Evolutionary conservation across 2,888 invertebrate species (phyloP), one percentile per base, ranked within the genome.

Genomic region (Chrysina gloriosa): DNA sequence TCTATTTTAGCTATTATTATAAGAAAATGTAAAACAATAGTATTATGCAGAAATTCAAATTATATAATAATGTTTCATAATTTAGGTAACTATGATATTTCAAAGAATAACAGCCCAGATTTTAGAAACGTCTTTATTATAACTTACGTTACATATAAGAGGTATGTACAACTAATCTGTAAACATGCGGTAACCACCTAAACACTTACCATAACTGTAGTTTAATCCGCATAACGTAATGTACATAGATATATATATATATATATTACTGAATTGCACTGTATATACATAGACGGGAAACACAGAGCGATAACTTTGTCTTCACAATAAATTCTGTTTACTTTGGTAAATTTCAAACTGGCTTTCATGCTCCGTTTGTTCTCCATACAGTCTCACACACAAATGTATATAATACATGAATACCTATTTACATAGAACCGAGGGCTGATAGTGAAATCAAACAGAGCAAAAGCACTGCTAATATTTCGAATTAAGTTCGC

Each of bases 301-400:
- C 50, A 52, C 50, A 52, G 29, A 52, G 29, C 50, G 29, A 52
- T 52, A 52, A 52, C 29, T 29, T 52, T 14, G 27, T 29, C 27
- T 48, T 48, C 27, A 29, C 50, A 29, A 52, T 31, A 29, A 52
- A 29, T 56, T 39, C 36, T 39, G 39, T 39, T 56, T 56, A 36
- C 56, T 56, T 56, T 56, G 56, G 56, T 56, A 21, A 56, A 36
- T 56, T 56, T 36, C 23, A 39, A 56, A 56, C 39, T 56, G 56
- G 56, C 56, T 56, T 56, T 56, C 36, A 21, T 21, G 21, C 11
- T 31, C 56, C 23, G 56, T 7, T 56, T 56, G 7, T 7, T 36
- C 19, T 39, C 5, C 23, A 34, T 21, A 56, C 11, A 56, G 1
- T 23, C 39, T 23, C n/a, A 27, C 16, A 52, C 36, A n/a, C n/a